phyloP scores from a whole-genome alignment of 2,888 invertebrate species.

The Carpatolechia fugitivella region DNA sequence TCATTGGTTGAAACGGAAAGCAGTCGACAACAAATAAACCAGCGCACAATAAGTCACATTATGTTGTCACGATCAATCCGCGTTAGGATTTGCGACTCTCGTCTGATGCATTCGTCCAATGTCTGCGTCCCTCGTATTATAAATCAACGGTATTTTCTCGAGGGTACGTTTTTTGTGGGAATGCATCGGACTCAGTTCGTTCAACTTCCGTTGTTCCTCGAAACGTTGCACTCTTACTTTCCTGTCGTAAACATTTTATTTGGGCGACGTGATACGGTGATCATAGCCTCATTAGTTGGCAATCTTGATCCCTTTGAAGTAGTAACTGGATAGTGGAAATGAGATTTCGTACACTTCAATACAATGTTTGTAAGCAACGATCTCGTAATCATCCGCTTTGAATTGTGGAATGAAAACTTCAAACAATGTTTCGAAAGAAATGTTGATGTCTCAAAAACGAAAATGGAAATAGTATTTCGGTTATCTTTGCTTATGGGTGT shows the following conservation, averaged over 20 bases:
- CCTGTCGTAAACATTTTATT: not conserved
- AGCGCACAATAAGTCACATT: not conserved
- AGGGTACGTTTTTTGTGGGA: constrained; percentile 22
- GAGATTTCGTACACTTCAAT: not conserved
- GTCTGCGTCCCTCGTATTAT: constrained; percentile 13
- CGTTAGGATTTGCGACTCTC: constrained; percentile 6
- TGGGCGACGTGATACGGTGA: constrained; percentile 81
- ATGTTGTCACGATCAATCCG: constrained; percentile 12
- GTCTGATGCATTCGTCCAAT: constrained; percentile 7
- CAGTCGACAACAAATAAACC: constrained; percentile 5
- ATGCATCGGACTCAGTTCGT: constrained; percentile 23
- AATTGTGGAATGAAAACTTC: not conserved
- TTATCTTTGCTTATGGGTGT: not conserved
- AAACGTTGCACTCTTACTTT: constrained; percentile 6
- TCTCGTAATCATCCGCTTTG: constrained; percentile 9
- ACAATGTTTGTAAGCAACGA: constrained; percentile 10
- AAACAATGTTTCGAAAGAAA: not conserved
- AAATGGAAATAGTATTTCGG: not conserved
- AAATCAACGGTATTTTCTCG: constrained; percentile 19
- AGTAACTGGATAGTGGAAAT: not conserved
- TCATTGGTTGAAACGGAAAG: constrained; percentile 9
- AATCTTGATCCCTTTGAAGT: not conserved
- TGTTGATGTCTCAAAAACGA: not conserved
- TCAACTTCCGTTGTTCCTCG: constrained; percentile 28
- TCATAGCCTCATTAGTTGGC: constrained; percentile 48